Evolutionary conservation across 2,797 vertebrate genomes (phyloP).

Genomic region (Phoebastria nigripes): DNA sequence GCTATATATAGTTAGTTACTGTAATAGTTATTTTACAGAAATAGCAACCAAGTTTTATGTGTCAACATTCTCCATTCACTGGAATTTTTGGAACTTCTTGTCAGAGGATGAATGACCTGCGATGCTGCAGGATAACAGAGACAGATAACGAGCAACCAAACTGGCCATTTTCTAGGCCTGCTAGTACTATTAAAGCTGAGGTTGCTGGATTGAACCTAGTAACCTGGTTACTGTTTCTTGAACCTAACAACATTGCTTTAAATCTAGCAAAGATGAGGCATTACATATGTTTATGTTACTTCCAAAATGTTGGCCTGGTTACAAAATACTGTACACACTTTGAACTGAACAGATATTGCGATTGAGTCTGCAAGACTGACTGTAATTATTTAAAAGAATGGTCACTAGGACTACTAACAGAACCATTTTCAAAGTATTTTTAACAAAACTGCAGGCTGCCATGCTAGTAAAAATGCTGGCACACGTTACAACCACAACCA

Average conservation of each 20-base stretch:
- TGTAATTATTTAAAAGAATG: background rate
- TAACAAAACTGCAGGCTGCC: background rate
- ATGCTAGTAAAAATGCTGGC: background rate
- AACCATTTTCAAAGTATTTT: background rate
- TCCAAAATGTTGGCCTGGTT: background rate
- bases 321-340: background rate
- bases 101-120: conserved; percentile 1
- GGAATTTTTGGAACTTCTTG: conserved; percentile 36
- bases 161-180: background rate
- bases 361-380: background rate
- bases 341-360: background rate
- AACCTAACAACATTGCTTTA: background rate
- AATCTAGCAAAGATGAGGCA: background rate
- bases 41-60: conserved; percentile 11
- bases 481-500: background rate
- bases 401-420: background rate
- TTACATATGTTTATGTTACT: background rate
- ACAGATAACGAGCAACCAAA: background rate
- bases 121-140: background rate
- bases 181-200: background rate
- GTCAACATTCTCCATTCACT: conserved; percentile 28
- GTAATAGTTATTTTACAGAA: conserved; percentile 26
- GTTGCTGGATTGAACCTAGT: background rate
- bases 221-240: background rate
- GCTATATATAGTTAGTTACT: conserved; percentile 53